Percentiles rank a stretch among this genome's conserved stretches.
Evolutionary conservation across 92 coral and sea anemone genomes (phyloP).

Genomic region (Parazoanthus swiftii): DNA sequence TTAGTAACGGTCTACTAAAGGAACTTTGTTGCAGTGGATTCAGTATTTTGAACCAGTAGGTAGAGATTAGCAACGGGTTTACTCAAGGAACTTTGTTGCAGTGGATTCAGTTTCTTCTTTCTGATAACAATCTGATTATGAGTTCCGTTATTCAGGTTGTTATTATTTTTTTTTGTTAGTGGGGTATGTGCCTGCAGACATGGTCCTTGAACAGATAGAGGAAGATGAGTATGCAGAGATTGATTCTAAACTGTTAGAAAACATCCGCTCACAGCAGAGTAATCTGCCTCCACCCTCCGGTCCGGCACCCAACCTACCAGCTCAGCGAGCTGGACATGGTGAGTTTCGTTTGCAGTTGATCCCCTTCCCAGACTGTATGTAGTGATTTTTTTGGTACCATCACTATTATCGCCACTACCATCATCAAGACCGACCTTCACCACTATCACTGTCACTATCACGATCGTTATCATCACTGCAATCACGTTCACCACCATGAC

Average conservation of each 20-base stretch:
- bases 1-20: neutral
- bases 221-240: constrained; percentile 42
- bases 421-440: too few species aligned
- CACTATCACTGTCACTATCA: too few species aligned
- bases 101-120: neutral
- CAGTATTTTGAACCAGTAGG: neutral
- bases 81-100: neutral
- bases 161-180: neutral
- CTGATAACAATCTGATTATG: neutral
- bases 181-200: constrained; percentile 30
- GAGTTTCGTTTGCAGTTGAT: neutral
- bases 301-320: constrained; percentile 7
- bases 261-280: constrained; percentile 22
- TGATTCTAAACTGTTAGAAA: constrained; percentile 25
- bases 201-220: constrained; percentile 12
- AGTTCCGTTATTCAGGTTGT: neutral
- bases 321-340: constrained; percentile 6
- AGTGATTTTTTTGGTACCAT: too few species aligned
- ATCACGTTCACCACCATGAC: neutral
- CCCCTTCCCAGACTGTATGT: neutral
- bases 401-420: too few species aligned
- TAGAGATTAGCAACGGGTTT: neutral
- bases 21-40: neutral
- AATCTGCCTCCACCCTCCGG: constrained; percentile 11
- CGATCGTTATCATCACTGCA: too few species aligned